Conservation (phyloP, 1,140 invertebrate species). For the Eupristina koningsbergeri region DNA sequence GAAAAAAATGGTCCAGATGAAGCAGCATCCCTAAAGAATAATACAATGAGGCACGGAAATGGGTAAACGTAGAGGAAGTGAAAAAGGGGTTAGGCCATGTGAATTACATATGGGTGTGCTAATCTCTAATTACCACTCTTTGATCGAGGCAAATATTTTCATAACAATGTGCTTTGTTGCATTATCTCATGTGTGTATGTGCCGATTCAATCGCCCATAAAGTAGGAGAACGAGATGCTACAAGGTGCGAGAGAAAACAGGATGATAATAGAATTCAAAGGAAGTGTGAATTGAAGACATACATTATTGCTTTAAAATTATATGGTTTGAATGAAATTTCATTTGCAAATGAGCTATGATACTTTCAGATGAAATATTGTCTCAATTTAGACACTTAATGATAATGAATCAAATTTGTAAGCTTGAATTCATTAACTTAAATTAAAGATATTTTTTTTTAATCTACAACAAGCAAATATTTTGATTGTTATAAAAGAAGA, state of each 20-base stretch:
- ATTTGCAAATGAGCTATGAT: no score
- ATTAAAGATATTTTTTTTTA: no score
- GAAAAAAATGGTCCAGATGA: slow-evolving; percentile 11
- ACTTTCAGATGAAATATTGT: no score
- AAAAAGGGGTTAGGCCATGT: neutral
- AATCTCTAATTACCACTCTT: slow-evolving; percentile 60
- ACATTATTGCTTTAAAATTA: no score
- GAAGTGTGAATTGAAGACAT: no score
- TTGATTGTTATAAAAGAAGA: no score
- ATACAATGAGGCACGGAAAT: neutral
- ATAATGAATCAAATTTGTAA: no score
- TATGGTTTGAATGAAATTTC: no score
- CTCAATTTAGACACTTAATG: no score
- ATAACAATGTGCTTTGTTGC: slow-evolving; percentile 21
- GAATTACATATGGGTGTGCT: neutral
- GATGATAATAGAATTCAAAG: neutral
- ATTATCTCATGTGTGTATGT: neutral
- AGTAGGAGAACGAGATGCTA: neutral
- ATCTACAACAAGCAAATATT: no score
- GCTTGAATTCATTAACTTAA: no score
- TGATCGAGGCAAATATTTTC: slow-evolving; percentile 32
- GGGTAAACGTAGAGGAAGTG: neutral
- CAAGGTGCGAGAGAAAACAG: neutral
- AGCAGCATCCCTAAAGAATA: neutral
- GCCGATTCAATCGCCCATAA: neutral